phyloP scores from a whole-genome alignment of 1,140 invertebrate genomes.

The Papilio polyxenes region DNA sequence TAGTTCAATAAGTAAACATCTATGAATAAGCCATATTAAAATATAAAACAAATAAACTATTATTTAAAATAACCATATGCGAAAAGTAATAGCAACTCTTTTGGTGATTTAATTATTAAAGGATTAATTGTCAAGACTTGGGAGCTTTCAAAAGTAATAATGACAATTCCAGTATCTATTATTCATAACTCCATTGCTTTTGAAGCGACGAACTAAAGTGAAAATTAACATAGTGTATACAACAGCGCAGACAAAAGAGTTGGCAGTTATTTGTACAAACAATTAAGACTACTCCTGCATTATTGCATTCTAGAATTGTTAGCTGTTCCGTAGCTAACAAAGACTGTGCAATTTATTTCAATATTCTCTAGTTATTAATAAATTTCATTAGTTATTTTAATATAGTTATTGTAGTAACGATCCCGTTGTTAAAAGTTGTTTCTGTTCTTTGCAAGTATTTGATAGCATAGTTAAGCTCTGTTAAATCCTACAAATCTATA shows the following conservation, averaged over 20 bases:
- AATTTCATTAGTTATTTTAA: not conserved
- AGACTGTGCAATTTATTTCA: not conserved
- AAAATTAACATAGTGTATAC: constrained; percentile 22
- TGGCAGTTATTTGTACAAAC: constrained; percentile 13
- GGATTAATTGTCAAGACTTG: not conserved
- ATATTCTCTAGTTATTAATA: not conserved
- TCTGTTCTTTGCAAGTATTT: no score
- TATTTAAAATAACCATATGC: no score
- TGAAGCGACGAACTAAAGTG: constrained; percentile 1
- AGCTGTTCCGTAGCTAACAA: not conserved
- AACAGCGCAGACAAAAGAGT: constrained; percentile 21
- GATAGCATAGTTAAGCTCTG: not conserved
- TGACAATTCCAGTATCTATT: not conserved
- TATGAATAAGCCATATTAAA: no score
- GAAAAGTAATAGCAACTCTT: not conserved
- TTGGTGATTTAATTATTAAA: not conserved
- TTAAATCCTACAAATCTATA: not conserved
- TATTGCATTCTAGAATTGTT: constrained; percentile 16
- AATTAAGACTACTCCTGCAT: constrained; percentile 12
- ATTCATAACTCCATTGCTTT: constrained; percentile 16
- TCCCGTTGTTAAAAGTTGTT: no score
- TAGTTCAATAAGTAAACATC: no score
- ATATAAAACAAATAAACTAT: no score
- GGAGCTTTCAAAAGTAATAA: not conserved
- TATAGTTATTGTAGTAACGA: no score